These are phyloP conservation scores for Volucella bombylans DNA, from an alignment of 2,888 invertebrate species.

Conservation along the genomic window DNA sequence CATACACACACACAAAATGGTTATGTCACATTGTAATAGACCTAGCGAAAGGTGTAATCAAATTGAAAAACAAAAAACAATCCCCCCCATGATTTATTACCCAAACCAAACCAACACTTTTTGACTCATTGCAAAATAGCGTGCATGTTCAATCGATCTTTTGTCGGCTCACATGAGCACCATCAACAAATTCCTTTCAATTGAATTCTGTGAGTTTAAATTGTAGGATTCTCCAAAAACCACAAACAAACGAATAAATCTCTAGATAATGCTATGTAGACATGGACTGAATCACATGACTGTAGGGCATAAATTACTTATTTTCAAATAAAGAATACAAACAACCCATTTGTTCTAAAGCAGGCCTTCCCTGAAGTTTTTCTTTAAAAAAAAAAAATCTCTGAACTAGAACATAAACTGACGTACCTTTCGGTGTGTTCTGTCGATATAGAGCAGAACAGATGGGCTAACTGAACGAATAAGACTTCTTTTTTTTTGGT, in stretches of 20 bases:
- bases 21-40: not conserved
- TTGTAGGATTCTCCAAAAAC: not conserved
- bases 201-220: no score
- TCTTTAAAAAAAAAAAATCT: not conserved
- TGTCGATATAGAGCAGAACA: no score
- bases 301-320: conserved; percentile 48
- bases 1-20: not conserved
- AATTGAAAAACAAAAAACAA: not conserved
- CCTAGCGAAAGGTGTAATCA: conserved; percentile 4
- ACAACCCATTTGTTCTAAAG: conserved; percentile 17
- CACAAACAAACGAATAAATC: conserved; percentile 1
- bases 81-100: not conserved
- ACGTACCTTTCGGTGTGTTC: not conserved
- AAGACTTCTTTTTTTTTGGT: not conserved
- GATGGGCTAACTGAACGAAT: not conserved
- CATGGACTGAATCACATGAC: conserved; percentile 28
- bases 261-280: conserved; percentile 2
- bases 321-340: conserved; percentile 1
- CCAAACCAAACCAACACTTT: not conserved
- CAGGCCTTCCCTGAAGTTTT: not conserved
- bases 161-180: no score
- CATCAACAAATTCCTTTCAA: no score
- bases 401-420: no score
- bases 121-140: no score
- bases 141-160: no score